Conservation (phyloP, 2,888 invertebrate species). For the Rhingia campestris region DNA sequence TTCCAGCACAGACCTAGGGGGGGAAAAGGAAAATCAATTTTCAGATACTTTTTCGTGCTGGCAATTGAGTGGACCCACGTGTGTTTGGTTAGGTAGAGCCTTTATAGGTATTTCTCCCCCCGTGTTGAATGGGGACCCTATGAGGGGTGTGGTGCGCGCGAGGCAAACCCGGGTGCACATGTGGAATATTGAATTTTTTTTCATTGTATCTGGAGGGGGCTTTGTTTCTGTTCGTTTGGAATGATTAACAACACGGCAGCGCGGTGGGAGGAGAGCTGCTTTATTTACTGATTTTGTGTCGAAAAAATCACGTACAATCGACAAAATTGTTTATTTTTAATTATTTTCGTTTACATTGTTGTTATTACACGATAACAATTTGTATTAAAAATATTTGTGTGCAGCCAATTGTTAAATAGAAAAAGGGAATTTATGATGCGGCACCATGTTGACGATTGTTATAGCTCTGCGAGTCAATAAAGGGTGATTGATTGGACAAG, state of each 20-base stretch:
- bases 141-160: slow-evolving; percentile 21
- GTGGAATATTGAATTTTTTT: slow-evolving; percentile 66
- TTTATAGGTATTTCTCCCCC: slow-evolving; percentile 28
- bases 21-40: slow-evolving; percentile 61
- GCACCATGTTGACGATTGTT: slow-evolving; percentile 1
- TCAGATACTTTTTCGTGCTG: slow-evolving; percentile 24
- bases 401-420: slow-evolving; percentile 21
- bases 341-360: slow-evolving; percentile 72
- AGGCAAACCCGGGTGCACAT: slow-evolving; percentile 29
- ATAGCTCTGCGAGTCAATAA: slow-evolving; percentile 23
- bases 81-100: slow-evolving; percentile 14
- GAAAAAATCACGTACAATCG: slow-evolving; percentile 62
- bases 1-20: slow-evolving; percentile 9
- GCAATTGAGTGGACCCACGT: slow-evolving; percentile 5
- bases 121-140: slow-evolving; percentile 28
- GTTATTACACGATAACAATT: slow-evolving; percentile 45
- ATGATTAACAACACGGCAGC: neutral
- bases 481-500: slow-evolving; percentile 20
- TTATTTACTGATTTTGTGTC: slow-evolving; percentile 7
- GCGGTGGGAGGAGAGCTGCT: neutral
- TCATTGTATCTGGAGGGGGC: neutral
- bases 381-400: slow-evolving; percentile 23
- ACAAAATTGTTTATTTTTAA: slow-evolving; percentile 69
- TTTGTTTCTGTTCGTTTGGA: neutral
- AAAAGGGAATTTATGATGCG: slow-evolving; percentile 10